Evolutionary conservation across 2,797 vertebrate species (phyloP).

Genomic region (Zalophus californianus): DNA sequence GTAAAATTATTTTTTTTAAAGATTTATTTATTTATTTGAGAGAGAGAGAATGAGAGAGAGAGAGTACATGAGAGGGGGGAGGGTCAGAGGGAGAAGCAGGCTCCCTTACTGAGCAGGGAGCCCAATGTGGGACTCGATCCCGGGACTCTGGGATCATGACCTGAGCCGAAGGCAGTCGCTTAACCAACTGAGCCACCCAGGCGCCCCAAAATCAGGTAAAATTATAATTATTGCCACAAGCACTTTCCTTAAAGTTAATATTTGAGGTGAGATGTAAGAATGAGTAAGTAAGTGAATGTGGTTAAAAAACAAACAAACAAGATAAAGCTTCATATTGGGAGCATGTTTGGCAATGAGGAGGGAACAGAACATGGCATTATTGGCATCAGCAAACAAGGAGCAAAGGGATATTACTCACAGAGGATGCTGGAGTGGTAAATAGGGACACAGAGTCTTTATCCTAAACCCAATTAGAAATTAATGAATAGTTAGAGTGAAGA

Average conservation of each 20-base stretch:
- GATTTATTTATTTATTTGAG: too few relatives aligned
- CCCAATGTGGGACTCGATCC: too few relatives aligned
- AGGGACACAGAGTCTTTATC: not conserved
- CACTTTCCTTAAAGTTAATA: not conserved
- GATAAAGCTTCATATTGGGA: not conserved
- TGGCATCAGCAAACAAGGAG: fast-evolving
- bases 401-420: not conserved
- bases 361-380: not conserved
- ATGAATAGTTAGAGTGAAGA: not conserved
- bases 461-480: not conserved
- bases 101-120: too few relatives aligned
- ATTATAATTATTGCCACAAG: not conserved
- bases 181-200: too few relatives aligned
- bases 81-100: too few relatives aligned
- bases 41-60: too few relatives aligned
- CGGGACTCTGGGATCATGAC: too few relatives aligned
- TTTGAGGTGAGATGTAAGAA: not conserved
- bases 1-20: too few relatives aligned
- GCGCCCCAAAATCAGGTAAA: not conserved
- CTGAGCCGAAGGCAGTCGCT: too few relatives aligned
- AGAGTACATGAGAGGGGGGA: too few relatives aligned
- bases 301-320: not conserved
- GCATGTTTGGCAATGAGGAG: not conserved
- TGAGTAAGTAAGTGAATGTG: not conserved
- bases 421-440: not conserved